Evolutionary conservation across 2,113 vertebrate genomes (phyloP), one percentile per base, ranked within the genome.

Genomic region (Galeopterus variegatus): DNA sequence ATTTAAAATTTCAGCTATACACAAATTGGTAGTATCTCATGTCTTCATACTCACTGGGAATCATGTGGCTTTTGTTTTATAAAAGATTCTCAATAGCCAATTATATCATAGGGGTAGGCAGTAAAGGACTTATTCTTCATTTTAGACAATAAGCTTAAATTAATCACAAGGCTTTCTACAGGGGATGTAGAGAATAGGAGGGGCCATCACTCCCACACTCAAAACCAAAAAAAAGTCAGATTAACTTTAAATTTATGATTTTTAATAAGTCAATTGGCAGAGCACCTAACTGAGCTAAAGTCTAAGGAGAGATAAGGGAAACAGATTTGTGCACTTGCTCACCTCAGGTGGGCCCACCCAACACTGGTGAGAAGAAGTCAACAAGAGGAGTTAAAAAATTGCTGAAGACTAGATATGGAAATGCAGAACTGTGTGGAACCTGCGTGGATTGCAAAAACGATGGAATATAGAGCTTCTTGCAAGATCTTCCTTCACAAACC

Each of bases 31-130:
- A 83, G 5, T 83, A 81, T 65, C 64, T 36, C 56, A 86, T 85
- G 33, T 85, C 48, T 89, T 96, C 52, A 60, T 97, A 96, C 91
- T 76, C 50, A 91, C 52, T 18, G 8, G 70, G 70, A 93, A 93
- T 94, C 26, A 76, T 87, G 33, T 36, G 17, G 0, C 77, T 41
- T 41, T 62, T 10, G 0, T 93, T 80, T 96, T 85, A 72, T 10
- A 0, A 67, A 84, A 96, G 75, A 54, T 60, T 94, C n/a, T 72
- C 56, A 88, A 73, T 31, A 69, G 79, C 28, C 56, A 91, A 54
- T 89, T 96, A 81, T 96, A 89, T 81, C 2, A 4, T 72, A 88
- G 18, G 0, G 0, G 45, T 8, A 23, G 50, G 65, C 45, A 94
- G 17, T 77, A 70, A 93, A 36, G 50, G 26, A 15, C 19, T 95